Percentiles rank a stretch among this genome's conserved stretches.
Evolutionary conservation across 2,888 invertebrate genomes (phyloP).

Genomic region (Malthinus flaveolus): DNA sequence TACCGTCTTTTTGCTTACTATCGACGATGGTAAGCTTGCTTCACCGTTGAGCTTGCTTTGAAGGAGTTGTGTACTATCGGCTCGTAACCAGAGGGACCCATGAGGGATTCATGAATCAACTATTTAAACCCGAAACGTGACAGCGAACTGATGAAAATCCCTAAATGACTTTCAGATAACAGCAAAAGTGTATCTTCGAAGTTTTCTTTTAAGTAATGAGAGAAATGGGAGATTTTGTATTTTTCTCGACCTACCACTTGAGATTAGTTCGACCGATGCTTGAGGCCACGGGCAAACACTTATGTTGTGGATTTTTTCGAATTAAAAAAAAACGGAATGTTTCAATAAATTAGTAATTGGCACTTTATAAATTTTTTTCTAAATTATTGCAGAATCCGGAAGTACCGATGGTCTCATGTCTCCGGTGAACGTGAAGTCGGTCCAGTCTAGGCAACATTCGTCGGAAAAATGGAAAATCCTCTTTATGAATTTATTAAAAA

Average conservation of each 20-base stretch:
- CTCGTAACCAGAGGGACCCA: too few species aligned
- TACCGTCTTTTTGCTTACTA: too few species aligned
- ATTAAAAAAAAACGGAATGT: neutral
- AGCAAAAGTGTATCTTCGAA: neutral
- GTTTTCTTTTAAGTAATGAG: too few species aligned
- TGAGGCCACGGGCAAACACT: conserved; percentile 32
- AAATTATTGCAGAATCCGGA: conserved; percentile 48
- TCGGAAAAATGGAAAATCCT: conserved; percentile 44
- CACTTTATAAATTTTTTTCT: neutral
- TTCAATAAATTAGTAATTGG: neutral
- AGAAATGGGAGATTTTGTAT: too few species aligned
- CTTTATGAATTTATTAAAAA: conserved; percentile 50
- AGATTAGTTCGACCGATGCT: conserved; percentile 34
- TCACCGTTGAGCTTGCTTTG: too few species aligned
- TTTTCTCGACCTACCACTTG: too few species aligned
- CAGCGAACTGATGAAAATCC: too few species aligned
- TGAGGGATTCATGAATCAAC: too few species aligned
- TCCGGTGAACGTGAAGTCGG: conserved; percentile 46
- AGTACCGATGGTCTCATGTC: conserved; percentile 47
- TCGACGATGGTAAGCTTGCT: too few species aligned
- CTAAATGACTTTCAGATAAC: neutral
- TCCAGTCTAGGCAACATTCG: conserved; percentile 43
- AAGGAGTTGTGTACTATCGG: too few species aligned
- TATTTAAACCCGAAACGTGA: too few species aligned
- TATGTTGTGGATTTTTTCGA: conserved; percentile 4